Conservation (phyloP, 1,140 invertebrate genomes). For the Rhynchophorus ferrugineus region DNA sequence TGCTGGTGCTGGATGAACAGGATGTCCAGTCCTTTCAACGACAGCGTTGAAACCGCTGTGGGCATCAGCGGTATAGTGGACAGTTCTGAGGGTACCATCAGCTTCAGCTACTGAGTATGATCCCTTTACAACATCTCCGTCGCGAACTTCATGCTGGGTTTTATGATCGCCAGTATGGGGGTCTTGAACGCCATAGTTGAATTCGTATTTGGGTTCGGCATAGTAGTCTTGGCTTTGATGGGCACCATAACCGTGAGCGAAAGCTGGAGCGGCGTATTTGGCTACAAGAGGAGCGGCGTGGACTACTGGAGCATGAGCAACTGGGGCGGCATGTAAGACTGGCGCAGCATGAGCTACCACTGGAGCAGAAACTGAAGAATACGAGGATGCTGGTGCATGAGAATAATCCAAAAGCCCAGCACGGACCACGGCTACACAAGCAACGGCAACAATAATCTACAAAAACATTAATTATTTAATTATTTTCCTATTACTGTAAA, state of each 20-base stretch:
- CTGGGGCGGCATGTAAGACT: too few species aligned
- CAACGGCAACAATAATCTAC: neutral
- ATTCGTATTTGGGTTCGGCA: constrained; percentile 44
- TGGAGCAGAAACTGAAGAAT: neutral
- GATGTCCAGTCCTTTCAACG: constrained; percentile 33
- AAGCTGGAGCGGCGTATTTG: too few species aligned
- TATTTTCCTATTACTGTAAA: too few species aligned
- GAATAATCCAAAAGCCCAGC: neutral
- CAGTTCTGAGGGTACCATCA: constrained; percentile 53
- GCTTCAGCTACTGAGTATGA: constrained; percentile 56
- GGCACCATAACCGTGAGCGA: too few species aligned
- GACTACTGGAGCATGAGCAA: neutral
- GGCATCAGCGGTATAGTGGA: constrained; percentile 57
- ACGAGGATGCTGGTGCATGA: neutral
- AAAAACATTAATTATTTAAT: too few species aligned
- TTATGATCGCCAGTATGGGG: constrained; percentile 50
- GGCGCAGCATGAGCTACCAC: constrained; percentile 1
- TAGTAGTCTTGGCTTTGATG: constrained; percentile 29
- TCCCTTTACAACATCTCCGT: constrained; percentile 56
- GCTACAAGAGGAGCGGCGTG: too few species aligned
- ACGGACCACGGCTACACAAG: neutral
- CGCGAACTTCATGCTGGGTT: constrained; percentile 49
- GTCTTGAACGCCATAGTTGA: constrained; percentile 48
- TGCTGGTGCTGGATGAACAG: too few species aligned
- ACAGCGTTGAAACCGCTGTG: too few species aligned